Evolutionary conservation across 2,113 vertebrate species (phyloP), one percentile per base, ranked within the genome.

Genomic region (Sebastes schlegelii): DNA sequence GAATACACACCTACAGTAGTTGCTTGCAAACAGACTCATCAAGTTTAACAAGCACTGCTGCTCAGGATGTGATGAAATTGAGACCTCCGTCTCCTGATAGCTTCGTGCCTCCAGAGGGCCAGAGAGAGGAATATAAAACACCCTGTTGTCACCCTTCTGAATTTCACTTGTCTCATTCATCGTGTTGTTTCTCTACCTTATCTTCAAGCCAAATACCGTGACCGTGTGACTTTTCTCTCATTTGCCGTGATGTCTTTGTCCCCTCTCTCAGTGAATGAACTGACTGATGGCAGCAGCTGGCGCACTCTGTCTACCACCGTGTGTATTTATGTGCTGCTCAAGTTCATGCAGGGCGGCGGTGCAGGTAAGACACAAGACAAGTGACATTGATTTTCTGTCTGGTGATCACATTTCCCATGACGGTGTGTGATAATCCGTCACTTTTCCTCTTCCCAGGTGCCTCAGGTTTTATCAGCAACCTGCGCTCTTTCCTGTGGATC

Each of bases 401-500:
- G 26, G 23, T 3, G 3, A 52, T 52, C n/a, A 3, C n/a, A 11
- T 42, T 5, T 48, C 40, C 1, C 57, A 1, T 16, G 34, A 9
- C 6, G 1, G 69, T 5, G 17, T 34, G 49, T 10, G 23, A 16
- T 8, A 8, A 23, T 63, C 26, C 16, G 3, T 42, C 40, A 4
- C 43, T 1, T 1, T 60, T n/a, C 0, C n/a, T 76, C 16, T 12
- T 17, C 2, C 0, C 88, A 96, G 96, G 96, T 0, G 90, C 96
- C 40, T 94, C 96, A 0, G 98, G 98, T 43, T 99, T 99, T 0
- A 88, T 99, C 60, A 99, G 97, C 81, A 99, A 99, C 92, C 0
- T 97, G 14, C 97, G 97, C 23, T 95, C 96, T 0, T 99, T 99
- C 94, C 78, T 99, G 77, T 99, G 98, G 98, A 98, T 99, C 90